Percentiles rank a stretch among this genome's conserved stretches.
Evolutionary conservation across 2,113 vertebrate genomes (phyloP).

Genomic region (Pangasianodon hypophthalmus): DNA sequence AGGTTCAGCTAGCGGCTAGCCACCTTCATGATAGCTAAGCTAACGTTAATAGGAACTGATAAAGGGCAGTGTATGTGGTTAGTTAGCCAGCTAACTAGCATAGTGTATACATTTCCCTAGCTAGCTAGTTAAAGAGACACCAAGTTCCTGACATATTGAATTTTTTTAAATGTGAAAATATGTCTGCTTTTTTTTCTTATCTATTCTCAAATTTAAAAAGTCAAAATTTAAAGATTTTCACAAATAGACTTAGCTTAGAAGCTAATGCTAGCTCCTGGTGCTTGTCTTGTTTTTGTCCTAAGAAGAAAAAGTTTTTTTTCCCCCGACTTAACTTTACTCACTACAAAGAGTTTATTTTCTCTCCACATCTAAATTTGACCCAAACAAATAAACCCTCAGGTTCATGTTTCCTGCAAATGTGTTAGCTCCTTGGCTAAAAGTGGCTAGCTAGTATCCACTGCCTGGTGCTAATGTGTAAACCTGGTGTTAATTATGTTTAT

Average conservation of each 20-base stretch:
- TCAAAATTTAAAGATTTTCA: neutral
- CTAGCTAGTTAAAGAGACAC: neutral
- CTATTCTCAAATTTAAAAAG: neutral
- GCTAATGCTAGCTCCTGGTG: neutral
- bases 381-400: neutral
- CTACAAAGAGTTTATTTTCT: neutral
- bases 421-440: neutral
- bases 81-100: neutral
- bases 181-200: neutral
- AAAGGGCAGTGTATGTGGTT: conserved; percentile 2
- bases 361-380: neutral
- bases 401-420: neutral
- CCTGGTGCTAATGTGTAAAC: neutral
- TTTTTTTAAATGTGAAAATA: neutral
- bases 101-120: too few species aligned
- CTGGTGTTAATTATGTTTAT: neutral
- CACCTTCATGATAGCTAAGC: neutral
- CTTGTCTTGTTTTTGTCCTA: neutral
- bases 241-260: neutral
- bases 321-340: neutral
- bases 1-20: conserved; percentile 3
- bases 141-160: neutral
- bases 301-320: neutral
- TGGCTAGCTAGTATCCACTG: neutral
- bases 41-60: conserved; percentile 12